These are phyloP conservation scores for Xanthia togata DNA, from an alignment of 2,888 invertebrate species.

Conservation along the genomic window DNA sequence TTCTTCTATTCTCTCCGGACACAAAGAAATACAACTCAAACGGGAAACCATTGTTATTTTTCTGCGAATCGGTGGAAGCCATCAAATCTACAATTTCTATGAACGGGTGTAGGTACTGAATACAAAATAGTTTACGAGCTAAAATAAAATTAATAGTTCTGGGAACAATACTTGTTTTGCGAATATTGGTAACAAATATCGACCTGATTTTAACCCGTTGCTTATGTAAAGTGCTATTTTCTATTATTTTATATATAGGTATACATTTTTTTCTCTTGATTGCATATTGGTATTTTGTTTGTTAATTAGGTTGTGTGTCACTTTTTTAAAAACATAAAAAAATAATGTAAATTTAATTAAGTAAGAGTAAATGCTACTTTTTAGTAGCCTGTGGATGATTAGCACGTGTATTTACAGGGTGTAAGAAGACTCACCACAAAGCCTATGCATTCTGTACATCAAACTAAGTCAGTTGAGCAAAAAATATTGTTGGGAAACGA, in stretches of 20 bases:
- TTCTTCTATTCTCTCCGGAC: not conserved
- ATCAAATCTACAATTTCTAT: not conserved
- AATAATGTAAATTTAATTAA: not conserved
- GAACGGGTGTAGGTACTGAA: not conserved
- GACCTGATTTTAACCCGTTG: not conserved
- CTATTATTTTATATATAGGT: too few relatives aligned
- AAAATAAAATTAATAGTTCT: not conserved
- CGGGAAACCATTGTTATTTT: not conserved
- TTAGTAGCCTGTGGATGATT: too few relatives aligned
- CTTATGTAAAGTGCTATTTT: not conserved
- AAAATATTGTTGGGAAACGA: too few relatives aligned
- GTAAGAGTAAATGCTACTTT: too few relatives aligned
- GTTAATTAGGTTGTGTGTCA: too few relatives aligned
- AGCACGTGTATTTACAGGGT: too few relatives aligned
- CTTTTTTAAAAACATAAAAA: too few relatives aligned
- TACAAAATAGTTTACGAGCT: conserved; percentile 4
- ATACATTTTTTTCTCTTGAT: too few relatives aligned
- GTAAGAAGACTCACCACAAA: too few relatives aligned
- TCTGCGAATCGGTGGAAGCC: conserved; percentile 7
- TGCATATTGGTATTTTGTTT: too few relatives aligned
- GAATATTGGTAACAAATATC: not conserved
- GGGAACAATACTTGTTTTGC: not conserved
- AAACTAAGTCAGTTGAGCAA: too few relatives aligned
- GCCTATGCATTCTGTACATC: too few relatives aligned
- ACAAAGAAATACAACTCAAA: conserved; percentile 8